These are phyloP conservation scores for Hemichromis elongatus DNA, from an alignment of 2,113 vertebrate species.

Conservation along the genomic window DNA sequence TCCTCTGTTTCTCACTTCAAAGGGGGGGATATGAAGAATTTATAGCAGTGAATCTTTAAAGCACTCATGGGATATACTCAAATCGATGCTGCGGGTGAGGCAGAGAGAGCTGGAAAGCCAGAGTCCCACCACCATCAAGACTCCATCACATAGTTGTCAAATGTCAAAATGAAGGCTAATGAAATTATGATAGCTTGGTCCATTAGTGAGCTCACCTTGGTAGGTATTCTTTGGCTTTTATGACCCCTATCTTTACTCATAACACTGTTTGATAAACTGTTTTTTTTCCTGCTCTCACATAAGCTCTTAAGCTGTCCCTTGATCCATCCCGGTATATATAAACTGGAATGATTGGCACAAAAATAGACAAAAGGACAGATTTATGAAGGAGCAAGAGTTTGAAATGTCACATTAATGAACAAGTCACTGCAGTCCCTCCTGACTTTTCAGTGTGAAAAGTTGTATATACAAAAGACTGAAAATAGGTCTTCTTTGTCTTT, in stretches of 20 bases:
- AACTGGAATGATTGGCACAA: neutral
- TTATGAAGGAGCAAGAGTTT: neutral
- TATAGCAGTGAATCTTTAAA: conserved; percentile 72
- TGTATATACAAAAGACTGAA: neutral
- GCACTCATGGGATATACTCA: conserved; percentile 63
- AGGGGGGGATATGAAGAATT: conserved; percentile 72
- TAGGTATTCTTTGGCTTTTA: neutral
- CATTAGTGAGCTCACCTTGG: conserved; percentile 4
- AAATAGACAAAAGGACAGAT: neutral
- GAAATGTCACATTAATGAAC: neutral
- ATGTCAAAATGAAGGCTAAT: conserved; percentile 38
- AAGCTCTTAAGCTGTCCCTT: neutral
- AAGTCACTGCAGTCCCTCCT: neutral
- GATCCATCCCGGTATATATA: neutral
- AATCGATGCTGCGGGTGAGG: conserved; percentile 68
- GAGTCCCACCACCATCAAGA: conserved; percentile 42
- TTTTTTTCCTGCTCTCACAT: neutral
- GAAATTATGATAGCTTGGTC: conserved; percentile 1
- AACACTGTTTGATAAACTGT: neutral
- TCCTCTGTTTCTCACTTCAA: conserved; percentile 59
- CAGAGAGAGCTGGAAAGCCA: conserved; percentile 45
- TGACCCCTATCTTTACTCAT: neutral
- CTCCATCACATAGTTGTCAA: conserved; percentile 18
- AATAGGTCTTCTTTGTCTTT: neutral
- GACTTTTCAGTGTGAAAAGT: neutral